These are phyloP conservation scores for Cheilosia soror DNA, from an alignment of 2,888 invertebrate genomes.

Conservation along the genomic window DNA sequence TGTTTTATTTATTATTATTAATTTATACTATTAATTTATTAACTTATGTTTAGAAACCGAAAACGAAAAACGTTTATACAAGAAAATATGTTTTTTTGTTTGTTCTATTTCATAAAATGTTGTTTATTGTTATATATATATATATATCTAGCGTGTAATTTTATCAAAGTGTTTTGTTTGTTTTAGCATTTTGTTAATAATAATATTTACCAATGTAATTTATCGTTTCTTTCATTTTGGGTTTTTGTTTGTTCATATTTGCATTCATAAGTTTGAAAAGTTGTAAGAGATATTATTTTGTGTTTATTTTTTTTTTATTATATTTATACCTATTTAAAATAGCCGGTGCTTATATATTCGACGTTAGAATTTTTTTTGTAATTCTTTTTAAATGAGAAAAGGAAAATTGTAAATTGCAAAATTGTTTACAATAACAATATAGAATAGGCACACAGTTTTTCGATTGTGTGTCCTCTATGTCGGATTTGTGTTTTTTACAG, in stretches of 20 bases:
- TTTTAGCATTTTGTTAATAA: slow-evolving; percentile 57
- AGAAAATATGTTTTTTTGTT: slow-evolving; percentile 49
- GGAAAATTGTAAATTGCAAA: slow-evolving; percentile 55
- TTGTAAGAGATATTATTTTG: slow-evolving; percentile 61
- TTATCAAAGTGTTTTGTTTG: slow-evolving; percentile 49
- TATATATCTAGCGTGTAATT: slow-evolving; percentile 63
- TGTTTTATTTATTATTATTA: slow-evolving; percentile 43
- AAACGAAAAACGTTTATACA: slow-evolving; percentile 75
- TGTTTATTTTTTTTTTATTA: slow-evolving; percentile 61
- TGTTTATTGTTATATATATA: slow-evolving; percentile 25
- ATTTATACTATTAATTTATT: slow-evolving; percentile 61
- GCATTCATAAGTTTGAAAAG: slow-evolving; percentile 65
- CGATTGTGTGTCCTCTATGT: slow-evolving; percentile 47
- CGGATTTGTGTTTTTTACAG: slow-evolving; percentile 44
- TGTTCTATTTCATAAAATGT: slow-evolving; percentile 54
- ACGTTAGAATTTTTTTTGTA: slow-evolving; percentile 46
- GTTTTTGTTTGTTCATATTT: slow-evolving; percentile 19
- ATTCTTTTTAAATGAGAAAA: slow-evolving; percentile 55
- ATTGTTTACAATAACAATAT: slow-evolving; percentile 58
- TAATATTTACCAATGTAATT: slow-evolving; percentile 63
- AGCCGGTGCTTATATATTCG: slow-evolving; percentile 71
- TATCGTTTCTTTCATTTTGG: slow-evolving; percentile 46
- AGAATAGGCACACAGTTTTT: slow-evolving; percentile 35
- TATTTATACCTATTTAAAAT: slow-evolving; percentile 69
- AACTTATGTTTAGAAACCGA: slow-evolving; percentile 72